Evolutionary conservation across 2,113 vertebrate species (phyloP), one percentile per base, ranked within the genome.

Genomic region (Platichthys flesus): DNA sequence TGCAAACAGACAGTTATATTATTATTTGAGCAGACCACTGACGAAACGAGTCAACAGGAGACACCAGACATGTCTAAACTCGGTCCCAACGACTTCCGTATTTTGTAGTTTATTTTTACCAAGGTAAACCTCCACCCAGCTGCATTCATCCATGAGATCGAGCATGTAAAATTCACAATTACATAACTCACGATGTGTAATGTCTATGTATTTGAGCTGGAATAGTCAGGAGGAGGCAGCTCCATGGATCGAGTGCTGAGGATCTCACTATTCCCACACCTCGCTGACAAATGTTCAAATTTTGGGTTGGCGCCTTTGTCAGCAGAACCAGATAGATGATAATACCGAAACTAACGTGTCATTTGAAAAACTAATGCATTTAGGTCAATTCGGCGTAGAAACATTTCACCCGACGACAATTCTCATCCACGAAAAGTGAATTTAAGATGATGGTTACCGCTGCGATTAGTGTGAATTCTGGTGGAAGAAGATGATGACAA

Each of bases 61-160:
- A 61, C 75, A 74, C 5, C 28, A 56, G 78, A 80, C 91, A 69
- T 77, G 91, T 88, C 73, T 23, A 4, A 75, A 85, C 91, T 76
- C 62, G 89, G 63, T 82, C 62, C 42, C 5, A 52, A 62, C 58
- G 59, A 83, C 89, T 90, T 92, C 90, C 88, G 67, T 88, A 84
- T 83, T 82, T 77, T 84, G 12, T 1, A 42, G 72, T 78, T 76
- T 59, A 18, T 81, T 76, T 85, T 47, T 20, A 82, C 62, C 18
- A 12, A 31, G 13, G 67, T 18, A 51, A 62, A 15, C 69, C 66
- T 20, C n/a, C 13, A 4, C n/a, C 3, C 21, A 56, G 21, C 54
- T 14, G 21, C 54, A 24, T 56, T 56, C n/a, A 56, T 0, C 0
- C 21, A 21, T 0, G 31, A 31, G 8, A 18, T 20, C 7, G 18